Evolutionary conservation across 2,797 vertebrate species (phyloP).

Genomic region (Notoglanidium macrostoma): DNA sequence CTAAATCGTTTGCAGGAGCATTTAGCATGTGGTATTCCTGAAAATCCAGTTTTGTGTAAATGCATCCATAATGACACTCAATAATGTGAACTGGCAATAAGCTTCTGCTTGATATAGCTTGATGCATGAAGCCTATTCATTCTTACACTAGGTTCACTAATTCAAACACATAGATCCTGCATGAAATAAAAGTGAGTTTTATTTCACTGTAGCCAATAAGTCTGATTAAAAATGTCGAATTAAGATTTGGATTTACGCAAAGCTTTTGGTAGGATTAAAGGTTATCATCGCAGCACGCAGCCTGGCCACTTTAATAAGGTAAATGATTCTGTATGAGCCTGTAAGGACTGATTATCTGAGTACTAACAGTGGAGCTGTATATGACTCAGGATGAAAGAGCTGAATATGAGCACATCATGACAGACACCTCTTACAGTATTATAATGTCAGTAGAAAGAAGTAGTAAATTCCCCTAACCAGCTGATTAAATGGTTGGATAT

Average conservation of each 20-base stretch:
- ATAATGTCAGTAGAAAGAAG: not conserved
- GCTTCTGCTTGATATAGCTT: too few species aligned
- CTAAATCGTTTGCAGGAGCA: too few species aligned
- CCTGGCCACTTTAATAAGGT: not conserved
- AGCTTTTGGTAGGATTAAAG: not conserved
- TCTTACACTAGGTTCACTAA: too few species aligned
- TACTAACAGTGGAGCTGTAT: not conserved
- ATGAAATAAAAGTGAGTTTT: not conserved
- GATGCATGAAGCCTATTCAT: not conserved
- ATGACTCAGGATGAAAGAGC: not conserved
- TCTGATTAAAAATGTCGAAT: not conserved
- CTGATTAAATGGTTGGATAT: not conserved
- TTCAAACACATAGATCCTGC: not conserved
- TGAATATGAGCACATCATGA: not conserved
- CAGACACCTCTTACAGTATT: not conserved
- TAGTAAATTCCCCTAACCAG: not conserved
- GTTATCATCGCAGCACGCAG: not conserved
- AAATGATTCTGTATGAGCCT: constrained; percentile 1
- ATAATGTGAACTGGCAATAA: not conserved
- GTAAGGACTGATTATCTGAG: constrained; percentile 7
- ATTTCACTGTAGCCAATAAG: not conserved
- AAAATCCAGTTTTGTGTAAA: not conserved
- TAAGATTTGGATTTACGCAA: not conserved
- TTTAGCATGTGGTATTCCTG: not conserved
- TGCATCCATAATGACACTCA: not conserved